A percentile compares a stretch with the other conserved stretches of the same genome.
Evolutionary conservation across 2,888 invertebrate genomes (phyloP).

Genomic region (Hypena proboscidalis): DNA sequence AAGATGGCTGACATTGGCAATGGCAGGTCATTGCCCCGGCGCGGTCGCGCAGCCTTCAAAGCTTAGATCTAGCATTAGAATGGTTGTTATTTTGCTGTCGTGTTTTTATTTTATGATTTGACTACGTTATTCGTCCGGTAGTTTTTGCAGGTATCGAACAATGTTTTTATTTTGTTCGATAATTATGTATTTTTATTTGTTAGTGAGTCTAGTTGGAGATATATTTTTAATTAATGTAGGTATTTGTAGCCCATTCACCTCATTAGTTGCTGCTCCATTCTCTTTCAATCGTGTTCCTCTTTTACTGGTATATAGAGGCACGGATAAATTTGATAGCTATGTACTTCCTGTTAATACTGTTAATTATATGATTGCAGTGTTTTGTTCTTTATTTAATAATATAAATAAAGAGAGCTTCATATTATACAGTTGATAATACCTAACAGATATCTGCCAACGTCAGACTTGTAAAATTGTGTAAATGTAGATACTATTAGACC

Average conservation of each 20-base stretch:
- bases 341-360: no score
- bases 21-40: constrained; percentile 78
- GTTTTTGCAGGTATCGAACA: constrained; percentile 35
- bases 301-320: no score
- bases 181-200: constrained; percentile 32
- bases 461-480: no score
- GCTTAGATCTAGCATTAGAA: constrained; percentile 83
- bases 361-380: no score
- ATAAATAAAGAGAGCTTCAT: no score
- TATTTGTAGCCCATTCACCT: constrained; percentile 17
- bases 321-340: no score
- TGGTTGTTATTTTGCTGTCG: constrained; percentile 78
- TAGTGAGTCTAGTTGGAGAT: constrained; percentile 10
- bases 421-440: no score
- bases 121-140: constrained; percentile 52
- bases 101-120: constrained; percentile 65
- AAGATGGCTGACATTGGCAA: constrained; percentile 86
- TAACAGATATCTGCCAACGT: no score
- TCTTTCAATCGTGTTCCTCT: no score
- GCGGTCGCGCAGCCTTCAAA: constrained; percentile 82
- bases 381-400: no score
- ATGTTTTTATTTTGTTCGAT: constrained; percentile 28
- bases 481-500: no score
- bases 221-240: constrained; percentile 13
- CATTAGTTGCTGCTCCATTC: no score